A percentile compares a stretch with the other conserved stretches of the same genome.
Evolutionary conservation across 1,140 invertebrate genomes (phyloP).

Genomic region (Zelostemma sp.): DNA sequence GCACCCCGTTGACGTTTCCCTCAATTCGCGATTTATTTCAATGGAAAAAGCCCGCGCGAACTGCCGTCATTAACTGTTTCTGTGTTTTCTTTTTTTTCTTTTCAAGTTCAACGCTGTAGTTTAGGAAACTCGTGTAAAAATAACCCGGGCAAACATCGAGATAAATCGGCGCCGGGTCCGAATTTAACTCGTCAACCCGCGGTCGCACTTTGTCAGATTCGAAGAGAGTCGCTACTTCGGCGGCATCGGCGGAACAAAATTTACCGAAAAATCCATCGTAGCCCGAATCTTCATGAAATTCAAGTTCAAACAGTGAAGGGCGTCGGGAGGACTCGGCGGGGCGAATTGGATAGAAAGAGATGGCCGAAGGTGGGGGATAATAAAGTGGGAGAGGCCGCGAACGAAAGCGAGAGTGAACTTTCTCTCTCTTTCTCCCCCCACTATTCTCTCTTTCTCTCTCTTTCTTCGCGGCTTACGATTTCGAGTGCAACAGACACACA

Average conservation of each 20-base stretch:
- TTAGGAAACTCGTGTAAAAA: no score
- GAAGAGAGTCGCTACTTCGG: no score
- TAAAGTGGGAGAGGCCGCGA: slow-evolving; percentile 46
- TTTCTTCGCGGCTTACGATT: slow-evolving; percentile 21
- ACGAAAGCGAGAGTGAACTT: slow-evolving; percentile 55
- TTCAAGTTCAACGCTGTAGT: no score
- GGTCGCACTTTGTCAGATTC: no score
- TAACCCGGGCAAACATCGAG: no score
- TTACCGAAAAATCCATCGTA: slow-evolving; percentile 25
- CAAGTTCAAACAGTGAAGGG: slow-evolving; percentile 37
- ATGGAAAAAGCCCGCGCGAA: no score
- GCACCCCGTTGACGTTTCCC: slow-evolving; percentile 39
- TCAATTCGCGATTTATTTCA: no score
- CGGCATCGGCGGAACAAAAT: no score
- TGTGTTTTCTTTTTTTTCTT: no score
- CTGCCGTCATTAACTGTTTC: no score
- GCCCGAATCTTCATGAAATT: slow-evolving; percentile 35
- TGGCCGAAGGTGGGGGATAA: slow-evolving; percentile 20
- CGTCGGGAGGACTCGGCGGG: slow-evolving; percentile 32
- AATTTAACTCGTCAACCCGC: no score
- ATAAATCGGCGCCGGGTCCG: no score
- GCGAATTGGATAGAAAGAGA: slow-evolving; percentile 29
- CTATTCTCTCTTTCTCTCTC: slow-evolving; percentile 31
- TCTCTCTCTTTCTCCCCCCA: slow-evolving; percentile 31
- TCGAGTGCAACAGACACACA: slow-evolving; percentile 11